These are phyloP conservation scores for Halcyon leucocephala DNA, from an alignment of 2,797 vertebrate species.

Conservation along the genomic window DNA sequence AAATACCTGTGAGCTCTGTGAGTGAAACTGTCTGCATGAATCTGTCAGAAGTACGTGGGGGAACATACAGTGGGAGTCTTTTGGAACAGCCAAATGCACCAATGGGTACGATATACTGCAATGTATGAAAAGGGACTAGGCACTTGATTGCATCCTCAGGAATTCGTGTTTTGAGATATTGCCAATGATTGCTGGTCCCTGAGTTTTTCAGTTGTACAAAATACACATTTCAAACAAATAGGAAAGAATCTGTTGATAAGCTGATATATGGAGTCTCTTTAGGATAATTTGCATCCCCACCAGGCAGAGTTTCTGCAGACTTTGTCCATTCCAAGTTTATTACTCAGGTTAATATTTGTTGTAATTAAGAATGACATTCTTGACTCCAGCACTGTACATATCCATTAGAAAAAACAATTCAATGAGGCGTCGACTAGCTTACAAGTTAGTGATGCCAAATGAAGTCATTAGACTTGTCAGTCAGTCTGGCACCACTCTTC, in stretches of 20 bases:
- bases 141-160: background rate
- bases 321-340: background rate
- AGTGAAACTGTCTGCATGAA: background rate
- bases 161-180: background rate
- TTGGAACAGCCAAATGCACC: background rate
- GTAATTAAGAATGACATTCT: background rate
- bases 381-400: background rate
- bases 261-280: background rate
- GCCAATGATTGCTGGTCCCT: background rate
- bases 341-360: background rate
- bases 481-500: conserved; percentile 38
- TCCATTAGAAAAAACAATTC: background rate
- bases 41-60: background rate
- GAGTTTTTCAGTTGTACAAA: background rate
- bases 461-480: conserved; percentile 57
- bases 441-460: conserved; percentile 22
- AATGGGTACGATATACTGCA: accelerated
- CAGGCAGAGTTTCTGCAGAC: background rate
- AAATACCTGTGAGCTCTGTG: background rate
- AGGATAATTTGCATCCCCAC: background rate
- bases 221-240: background rate
- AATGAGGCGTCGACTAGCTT: background rate
- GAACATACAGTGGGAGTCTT: background rate
- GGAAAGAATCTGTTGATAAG: background rate
- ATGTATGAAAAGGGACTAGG: background rate